These are phyloP conservation scores for Rugalucina vietnamica DNA, from an alignment of 2,888 invertebrate species.

Conservation along the genomic window DNA sequence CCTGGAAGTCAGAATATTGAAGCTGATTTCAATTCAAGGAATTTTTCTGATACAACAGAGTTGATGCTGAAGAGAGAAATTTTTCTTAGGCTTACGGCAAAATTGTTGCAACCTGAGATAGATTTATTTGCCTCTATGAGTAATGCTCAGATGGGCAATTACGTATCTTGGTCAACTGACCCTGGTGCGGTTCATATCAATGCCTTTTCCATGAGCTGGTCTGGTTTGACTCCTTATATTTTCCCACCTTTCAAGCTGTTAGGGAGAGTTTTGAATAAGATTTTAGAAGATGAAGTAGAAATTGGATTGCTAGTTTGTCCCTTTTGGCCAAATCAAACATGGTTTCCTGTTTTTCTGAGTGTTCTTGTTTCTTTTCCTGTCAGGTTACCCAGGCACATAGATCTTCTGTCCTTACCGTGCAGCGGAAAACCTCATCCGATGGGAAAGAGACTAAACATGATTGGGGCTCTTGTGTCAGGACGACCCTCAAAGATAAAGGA, in stretches of 20 bases:
- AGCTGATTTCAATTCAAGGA: constrained; percentile 44
- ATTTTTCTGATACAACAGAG: constrained; percentile 42
- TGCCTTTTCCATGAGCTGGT: constrained; percentile 49
- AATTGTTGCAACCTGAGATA: constrained; percentile 44
- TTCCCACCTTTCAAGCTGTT: constrained; percentile 44
- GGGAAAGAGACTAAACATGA: constrained; percentile 8
- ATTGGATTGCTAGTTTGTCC: constrained; percentile 41
- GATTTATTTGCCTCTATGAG: constrained; percentile 49
- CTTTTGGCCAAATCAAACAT: constrained; percentile 46
- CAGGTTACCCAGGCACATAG: constrained; percentile 45
- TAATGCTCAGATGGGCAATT: constrained; percentile 32
- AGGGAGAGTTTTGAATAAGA: constrained; percentile 28
- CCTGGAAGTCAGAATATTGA: constrained; percentile 20
- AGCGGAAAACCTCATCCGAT: constrained; percentile 35
- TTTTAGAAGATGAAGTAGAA: constrained; percentile 27
- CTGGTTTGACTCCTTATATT: constrained; percentile 42
- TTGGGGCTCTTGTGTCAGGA: constrained; percentile 48
- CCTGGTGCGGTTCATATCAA: constrained; percentile 27
- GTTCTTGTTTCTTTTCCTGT: constrained; percentile 36
- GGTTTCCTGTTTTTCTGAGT: constrained; percentile 47
- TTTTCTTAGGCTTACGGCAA: constrained; percentile 25
- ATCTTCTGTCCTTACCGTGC: constrained; percentile 35
- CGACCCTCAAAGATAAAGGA: constrained; percentile 28
- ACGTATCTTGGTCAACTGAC: constrained; percentile 44
- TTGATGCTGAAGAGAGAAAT: constrained; percentile 40